Base-by-base conservation (phyloP, 2,113 vertebrate genomes). In the Chiloscyllium plagiosum region DNA sequence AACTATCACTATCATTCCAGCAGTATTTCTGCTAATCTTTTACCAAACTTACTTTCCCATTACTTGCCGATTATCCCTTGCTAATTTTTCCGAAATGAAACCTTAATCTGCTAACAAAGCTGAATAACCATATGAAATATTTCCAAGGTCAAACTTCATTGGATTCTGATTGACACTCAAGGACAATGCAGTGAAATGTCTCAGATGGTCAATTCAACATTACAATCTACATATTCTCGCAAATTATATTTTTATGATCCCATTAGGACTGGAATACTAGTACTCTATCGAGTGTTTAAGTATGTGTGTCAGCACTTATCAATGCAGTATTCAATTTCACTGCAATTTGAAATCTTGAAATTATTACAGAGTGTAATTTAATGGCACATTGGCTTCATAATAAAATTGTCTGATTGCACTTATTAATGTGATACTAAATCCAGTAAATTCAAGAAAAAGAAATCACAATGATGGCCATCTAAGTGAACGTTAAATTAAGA, bases 381-480 rank as follows among this genome's bases (percentile, higher is more conserved):
- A 69, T 94, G 92, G n/a, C 37, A 56, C 33, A 69, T 94, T 94
- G n/a, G n/a, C 65, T 42, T 94, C 10, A 42, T 47, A 69, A 70
- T 47, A 69, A 69, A 94, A 42, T 94, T 69, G 66, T 94, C 66
- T 24, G n/a, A 94, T 94, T 69, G 7, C 92, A 68, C 65, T 94
- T 65, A 94, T 47, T 68, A 94, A 68, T 42, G n/a, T 42, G n/a
- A 33, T 42, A 19, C n/a, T 42, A 68, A 94, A 94, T 68, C 65
- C 8, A 24, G 6, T 24, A 42, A 94, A 24, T 42, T 20, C 61
- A 66, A 61, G 56, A 61, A 92, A 69, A 2, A 47, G 3, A 86
- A 94, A 94, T 68, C 61, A 69, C 85, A 87, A 50, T 52, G 85
- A 94, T 42, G 56, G n/a, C 65, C 61, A 94, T 42, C n/a, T 69